Conservation (phyloP, 1,140 invertebrate species). For the Hyposmocoma kahamanoa region DNA sequence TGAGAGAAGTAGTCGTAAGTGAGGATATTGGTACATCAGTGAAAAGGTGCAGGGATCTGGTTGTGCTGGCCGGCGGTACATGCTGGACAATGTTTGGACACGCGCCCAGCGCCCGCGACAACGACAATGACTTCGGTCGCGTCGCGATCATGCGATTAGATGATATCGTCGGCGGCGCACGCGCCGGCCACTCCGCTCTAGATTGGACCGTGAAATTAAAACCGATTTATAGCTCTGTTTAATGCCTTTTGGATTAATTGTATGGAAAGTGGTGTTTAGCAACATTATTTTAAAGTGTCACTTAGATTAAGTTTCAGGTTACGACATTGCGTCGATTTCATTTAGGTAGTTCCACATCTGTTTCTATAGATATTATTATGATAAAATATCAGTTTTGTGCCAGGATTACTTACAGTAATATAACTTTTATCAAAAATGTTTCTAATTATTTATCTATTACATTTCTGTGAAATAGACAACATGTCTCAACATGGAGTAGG, state of each 20-base stretch:
- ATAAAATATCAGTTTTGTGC: too few species aligned
- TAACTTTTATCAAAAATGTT: too few species aligned
- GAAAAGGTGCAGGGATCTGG: too few species aligned
- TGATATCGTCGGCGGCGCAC: conserved; percentile 41
- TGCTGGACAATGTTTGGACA: conserved; percentile 52
- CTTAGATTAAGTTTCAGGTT: conserved; percentile 15
- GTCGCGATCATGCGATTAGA: conserved; percentile 44
- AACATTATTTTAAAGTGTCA: neutral
- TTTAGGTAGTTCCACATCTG: too few species aligned
- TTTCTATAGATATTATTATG: too few species aligned
- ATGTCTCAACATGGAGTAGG: too few species aligned
- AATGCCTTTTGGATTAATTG: conserved; percentile 50
- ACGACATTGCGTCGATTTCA: conserved; percentile 1
- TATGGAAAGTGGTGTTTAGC: conserved; percentile 15
- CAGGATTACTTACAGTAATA: too few species aligned
- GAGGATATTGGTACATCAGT: too few species aligned
- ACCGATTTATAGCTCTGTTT: conserved; percentile 35
- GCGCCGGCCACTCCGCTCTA: conserved; percentile 30
- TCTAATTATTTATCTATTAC: too few species aligned
- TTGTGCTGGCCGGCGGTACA: too few species aligned
- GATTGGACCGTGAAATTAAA: conserved; percentile 39
- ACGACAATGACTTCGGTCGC: conserved; percentile 31
- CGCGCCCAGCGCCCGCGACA: conserved; percentile 25
- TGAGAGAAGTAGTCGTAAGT: too few species aligned
- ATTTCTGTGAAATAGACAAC: too few species aligned